Conservation (phyloP, 2,797 vertebrate species). For the Tauraco hartlaubi region DNA sequence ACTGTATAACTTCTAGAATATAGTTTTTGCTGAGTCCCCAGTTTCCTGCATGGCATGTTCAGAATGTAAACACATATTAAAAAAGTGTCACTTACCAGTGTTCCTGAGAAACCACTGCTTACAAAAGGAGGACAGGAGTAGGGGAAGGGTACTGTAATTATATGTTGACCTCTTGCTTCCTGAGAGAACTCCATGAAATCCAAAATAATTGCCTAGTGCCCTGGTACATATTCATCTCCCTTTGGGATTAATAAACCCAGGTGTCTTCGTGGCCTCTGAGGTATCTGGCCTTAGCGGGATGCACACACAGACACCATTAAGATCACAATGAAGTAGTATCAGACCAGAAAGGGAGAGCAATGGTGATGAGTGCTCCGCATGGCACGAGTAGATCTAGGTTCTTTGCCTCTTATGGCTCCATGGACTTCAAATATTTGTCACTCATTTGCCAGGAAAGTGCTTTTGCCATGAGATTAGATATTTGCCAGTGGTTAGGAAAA, state of each 20-base stretch:
- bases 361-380: neutral
- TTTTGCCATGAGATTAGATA: neutral
- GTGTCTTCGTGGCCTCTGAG: neutral
- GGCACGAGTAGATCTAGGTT: neutral
- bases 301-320: neutral
- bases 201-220: neutral
- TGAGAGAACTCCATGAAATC: neutral
- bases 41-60: neutral
- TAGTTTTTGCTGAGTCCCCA: neutral
- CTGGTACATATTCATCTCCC: neutral
- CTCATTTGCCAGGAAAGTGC: neutral
- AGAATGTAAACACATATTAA: neutral
- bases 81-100: fast-evolving
- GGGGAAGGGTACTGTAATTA: neutral
- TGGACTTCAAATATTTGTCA: neutral
- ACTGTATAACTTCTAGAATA: neutral
- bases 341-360: neutral
- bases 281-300: neutral
- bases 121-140: neutral
- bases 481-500: neutral
- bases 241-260: neutral
- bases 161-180: neutral
- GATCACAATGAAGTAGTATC: neutral
- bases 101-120: neutral
- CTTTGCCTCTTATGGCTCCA: neutral